A percentile compares a stretch with the other conserved stretches of the same genome.
Conservation (phyloP, 2,888 invertebrate genomes). For the Drosophila birchii region DNA sequence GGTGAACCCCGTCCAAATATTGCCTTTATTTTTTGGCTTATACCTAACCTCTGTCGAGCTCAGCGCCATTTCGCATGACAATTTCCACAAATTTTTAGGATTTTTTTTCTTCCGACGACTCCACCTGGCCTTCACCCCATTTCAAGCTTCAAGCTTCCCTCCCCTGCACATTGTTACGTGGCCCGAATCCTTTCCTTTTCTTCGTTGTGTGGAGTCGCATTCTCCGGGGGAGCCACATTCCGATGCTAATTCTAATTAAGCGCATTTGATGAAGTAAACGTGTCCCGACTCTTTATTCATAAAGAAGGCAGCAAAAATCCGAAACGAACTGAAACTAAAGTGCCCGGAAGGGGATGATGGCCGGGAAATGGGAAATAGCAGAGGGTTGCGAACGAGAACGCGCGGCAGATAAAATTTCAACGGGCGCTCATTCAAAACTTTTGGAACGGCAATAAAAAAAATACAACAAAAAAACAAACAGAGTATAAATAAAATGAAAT, state of each 20-base stretch:
- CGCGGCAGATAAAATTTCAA: conserved; percentile 63
- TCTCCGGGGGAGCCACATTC: conserved; percentile 49
- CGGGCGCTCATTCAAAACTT: conserved; percentile 68
- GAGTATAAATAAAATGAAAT: conserved; percentile 67
- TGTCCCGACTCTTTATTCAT: conserved; percentile 62
- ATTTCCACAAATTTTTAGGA: conserved; percentile 45
- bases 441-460: conserved; percentile 58
- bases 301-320: conserved; percentile 40
- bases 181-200: conserved; percentile 10
- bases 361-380: conserved; percentile 6
- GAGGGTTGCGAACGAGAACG: conserved; percentile 25
- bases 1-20: conserved; percentile 9
- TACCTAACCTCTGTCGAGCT: not conserved
- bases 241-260: conserved; percentile 70
- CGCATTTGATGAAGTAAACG: conserved; percentile 71
- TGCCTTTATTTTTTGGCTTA: not conserved
- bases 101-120: conserved; percentile 21
- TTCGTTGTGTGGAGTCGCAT: not conserved
- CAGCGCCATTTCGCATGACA: conserved; percentile 47
- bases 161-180: conserved; percentile 22
- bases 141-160: not conserved
- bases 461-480: conserved; percentile 10
- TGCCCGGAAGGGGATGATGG: not conserved
- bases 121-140: conserved; percentile 14
- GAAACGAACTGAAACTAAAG: conserved; percentile 31